A percentile compares a stretch with the other conserved stretches of the same genome.
Conservation (phyloP, 1,140 invertebrate species). For the Drosophila funebris region DNA sequence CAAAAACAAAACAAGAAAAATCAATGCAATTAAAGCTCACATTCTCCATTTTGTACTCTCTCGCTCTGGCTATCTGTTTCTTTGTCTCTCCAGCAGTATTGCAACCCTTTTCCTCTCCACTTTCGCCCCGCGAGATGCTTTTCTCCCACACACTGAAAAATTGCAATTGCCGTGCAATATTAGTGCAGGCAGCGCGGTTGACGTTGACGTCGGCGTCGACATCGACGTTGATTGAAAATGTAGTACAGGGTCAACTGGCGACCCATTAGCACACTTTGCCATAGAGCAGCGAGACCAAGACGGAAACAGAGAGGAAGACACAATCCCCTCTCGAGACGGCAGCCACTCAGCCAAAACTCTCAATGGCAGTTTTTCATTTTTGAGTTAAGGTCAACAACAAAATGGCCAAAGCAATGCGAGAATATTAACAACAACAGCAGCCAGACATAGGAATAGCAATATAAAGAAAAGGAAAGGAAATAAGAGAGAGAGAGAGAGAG, state of each 20-base stretch:
- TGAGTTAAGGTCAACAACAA: conserved; percentile 76
- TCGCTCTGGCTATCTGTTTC: background rate
- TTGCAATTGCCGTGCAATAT: conserved; percentile 60
- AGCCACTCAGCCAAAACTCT: conserved; percentile 52
- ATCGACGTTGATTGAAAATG: conserved; percentile 36
- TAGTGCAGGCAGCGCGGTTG: conserved; percentile 61
- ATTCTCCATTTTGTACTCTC: conserved; percentile 6
- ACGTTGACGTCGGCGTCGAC: conserved; percentile 8
- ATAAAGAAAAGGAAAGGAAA: conserved; percentile 1
- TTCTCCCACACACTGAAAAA: conserved; percentile 14
- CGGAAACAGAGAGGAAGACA: conserved; percentile 11
- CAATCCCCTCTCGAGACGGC: conserved; percentile 16
- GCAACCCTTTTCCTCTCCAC: conserved; percentile 5
- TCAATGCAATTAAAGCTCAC: conserved; percentile 57
- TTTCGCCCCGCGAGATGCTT: background rate
- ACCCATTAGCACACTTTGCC: conserved; percentile 83
- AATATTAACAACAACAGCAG: conserved; percentile 31
- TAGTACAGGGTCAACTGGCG: conserved; percentile 81
- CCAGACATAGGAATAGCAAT: conserved; percentile 23
- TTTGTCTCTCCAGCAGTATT: conserved; percentile 7
- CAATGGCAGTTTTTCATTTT: conserved; percentile 70
- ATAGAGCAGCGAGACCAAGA: conserved; percentile 36
- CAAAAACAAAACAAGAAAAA: conserved; percentile 41
- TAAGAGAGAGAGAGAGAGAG: background rate
- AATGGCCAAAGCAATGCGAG: conserved; percentile 54